Evolutionary conservation across 2,113 vertebrate genomes (phyloP), one percentile per base, ranked within the genome.

Genomic region (Rousettus leschenaultii): DNA sequence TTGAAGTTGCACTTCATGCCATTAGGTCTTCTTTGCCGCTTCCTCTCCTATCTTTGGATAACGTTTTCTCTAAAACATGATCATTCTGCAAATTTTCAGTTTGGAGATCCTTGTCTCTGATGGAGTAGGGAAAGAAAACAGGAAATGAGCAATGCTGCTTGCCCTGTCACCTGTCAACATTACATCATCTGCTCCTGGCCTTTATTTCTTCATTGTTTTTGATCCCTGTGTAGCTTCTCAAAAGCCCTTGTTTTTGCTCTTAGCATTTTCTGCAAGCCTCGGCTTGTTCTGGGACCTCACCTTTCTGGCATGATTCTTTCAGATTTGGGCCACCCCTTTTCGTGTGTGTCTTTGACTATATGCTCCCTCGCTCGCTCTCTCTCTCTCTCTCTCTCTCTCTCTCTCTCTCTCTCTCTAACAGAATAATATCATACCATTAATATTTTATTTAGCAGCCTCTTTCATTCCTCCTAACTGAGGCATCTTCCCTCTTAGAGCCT

Each of bases 171-270:
- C 87, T 35, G 21, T 55, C 86, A 59, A 38, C 61, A 33, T 94
- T 68, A 94, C 82, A 26, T 97, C 96, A 92, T 70, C 90, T 88
- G 88, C 88, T 91, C 91, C 94, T 75, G 88, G 65, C 82, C 79
- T 63, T 91, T 68, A 71, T 87, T 66, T 94, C 89, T 91, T 84
- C 53, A 28, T 78, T 86, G 91, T 59, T 96, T 70, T 75, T 79
- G 18, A 94, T 95, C 59, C 75, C 65, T 26, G 19, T 22, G 65
- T 28, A 30, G 26, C 77, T 92, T 85, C 85, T 92, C 66, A 71
- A 95, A 94, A 93, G 85, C 88, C n/a, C 53, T 91, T 94, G 85
- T 22, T 92, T 92, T 91, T 45, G 53, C 90, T 77, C 6, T 92
- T 65, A 86, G 88, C 66, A 14, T 86, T 96, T 98, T 93, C 66